Conservation (phyloP, 2,888 invertebrate species). For the Myopa tessellatipennis region DNA sequence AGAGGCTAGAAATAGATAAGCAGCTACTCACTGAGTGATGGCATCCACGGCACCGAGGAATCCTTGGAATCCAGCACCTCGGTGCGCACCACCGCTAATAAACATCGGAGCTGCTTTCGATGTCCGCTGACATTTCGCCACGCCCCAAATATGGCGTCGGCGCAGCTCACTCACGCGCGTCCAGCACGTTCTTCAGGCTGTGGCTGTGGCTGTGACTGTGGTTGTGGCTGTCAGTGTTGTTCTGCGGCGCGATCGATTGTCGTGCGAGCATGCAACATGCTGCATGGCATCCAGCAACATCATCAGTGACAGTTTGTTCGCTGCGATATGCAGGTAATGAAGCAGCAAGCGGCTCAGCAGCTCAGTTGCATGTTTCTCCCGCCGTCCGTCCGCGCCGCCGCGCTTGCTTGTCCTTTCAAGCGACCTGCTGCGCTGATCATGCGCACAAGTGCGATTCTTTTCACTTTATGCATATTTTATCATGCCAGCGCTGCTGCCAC, state of each 20-base stretch:
- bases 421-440: conserved; percentile 22
- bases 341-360: not conserved
- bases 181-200: too few relatives aligned
- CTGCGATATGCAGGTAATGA: not conserved
- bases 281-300: conserved; percentile 17
- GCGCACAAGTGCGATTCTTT: conserved; percentile 41
- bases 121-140: not conserved
- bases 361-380: not conserved
- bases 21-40: not conserved
- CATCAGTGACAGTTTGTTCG: conserved; percentile 7
- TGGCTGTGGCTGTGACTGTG: too few relatives aligned
- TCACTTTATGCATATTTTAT: conserved; percentile 40
- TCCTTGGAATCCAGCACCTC: not conserved
- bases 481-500: conserved; percentile 25
- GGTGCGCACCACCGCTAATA: too few relatives aligned
- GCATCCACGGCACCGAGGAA: not conserved
- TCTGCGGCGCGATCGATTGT: conserved; percentile 31
- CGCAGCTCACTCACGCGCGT: not conserved
- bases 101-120: not conserved
- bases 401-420: not conserved
- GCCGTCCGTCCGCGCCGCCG: not conserved
- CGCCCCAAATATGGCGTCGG: not conserved
- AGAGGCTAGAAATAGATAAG: not conserved
- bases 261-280: conserved; percentile 34
- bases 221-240: not conserved